These are phyloP conservation scores for Mola mola DNA, from an alignment of 2,113 vertebrate genomes.

Conservation along the genomic window DNA sequence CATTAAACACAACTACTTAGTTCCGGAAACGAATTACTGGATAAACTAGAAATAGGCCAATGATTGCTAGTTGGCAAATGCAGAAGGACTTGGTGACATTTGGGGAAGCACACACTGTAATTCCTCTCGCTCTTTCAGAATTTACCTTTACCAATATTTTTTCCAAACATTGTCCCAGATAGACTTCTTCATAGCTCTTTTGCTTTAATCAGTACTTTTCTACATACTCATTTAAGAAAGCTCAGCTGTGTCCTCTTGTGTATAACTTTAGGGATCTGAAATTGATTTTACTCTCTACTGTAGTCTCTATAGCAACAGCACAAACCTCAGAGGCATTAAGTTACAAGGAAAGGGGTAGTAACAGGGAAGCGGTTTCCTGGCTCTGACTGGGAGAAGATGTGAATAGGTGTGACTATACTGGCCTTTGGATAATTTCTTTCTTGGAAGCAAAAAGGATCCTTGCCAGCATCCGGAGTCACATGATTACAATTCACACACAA, in stretches of 20 bases:
- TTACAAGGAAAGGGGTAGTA: constrained; percentile 43
- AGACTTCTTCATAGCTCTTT: too few relatives aligned
- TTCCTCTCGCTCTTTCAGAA: constrained; percentile 1
- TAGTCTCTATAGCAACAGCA: constrained; percentile 59
- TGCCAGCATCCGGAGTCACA: constrained; percentile 57
- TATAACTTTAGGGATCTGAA: constrained; percentile 15
- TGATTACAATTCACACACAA: constrained; percentile 48
- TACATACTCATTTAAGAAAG: constrained; percentile 2
- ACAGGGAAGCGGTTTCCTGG: constrained; percentile 59
- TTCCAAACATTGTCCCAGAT: too few relatives aligned
- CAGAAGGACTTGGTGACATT: constrained; percentile 8
- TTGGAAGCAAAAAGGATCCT: constrained; percentile 26
- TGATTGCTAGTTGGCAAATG: constrained; percentile 28
- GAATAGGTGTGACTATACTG: constrained; percentile 34
- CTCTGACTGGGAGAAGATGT: constrained; percentile 40
- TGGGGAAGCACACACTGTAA: not conserved
- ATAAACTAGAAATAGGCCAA: constrained; percentile 43
- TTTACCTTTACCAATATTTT: not conserved
- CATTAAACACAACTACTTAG: constrained; percentile 19
- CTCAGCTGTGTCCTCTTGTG: constrained; percentile 27
- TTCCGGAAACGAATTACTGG: constrained; percentile 13
- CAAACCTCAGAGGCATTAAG: constrained; percentile 53
- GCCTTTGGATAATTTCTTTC: constrained; percentile 54
- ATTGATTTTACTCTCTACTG: constrained; percentile 20
- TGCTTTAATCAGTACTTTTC: too few relatives aligned